phyloP scores from a whole-genome alignment of 2,888 invertebrate genomes.

The Polydrusus tereticollis region DNA sequence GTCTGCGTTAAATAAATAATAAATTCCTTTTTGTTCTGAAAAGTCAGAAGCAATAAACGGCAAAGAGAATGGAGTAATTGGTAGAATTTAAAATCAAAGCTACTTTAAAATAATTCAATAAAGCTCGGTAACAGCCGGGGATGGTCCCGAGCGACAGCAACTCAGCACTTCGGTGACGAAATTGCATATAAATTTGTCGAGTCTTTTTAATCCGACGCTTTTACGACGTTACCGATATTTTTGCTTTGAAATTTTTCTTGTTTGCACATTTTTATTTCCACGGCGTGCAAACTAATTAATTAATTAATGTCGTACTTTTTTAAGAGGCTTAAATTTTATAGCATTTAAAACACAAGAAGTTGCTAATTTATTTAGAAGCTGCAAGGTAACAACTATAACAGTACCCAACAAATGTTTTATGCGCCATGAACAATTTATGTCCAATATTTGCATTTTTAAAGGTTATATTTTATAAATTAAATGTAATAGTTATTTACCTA shows the following conservation, averaged over 20 bases:
- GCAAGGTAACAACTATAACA: too few species aligned
- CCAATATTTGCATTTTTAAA: conserved; percentile 34
- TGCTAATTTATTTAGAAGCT: too few species aligned
- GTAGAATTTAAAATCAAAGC: conserved; percentile 62
- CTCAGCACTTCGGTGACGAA: conserved; percentile 55
- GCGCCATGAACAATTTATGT: too few species aligned
- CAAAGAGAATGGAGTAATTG: conserved; percentile 54
- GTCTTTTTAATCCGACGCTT: conserved; percentile 59
- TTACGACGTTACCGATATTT: conserved; percentile 53
- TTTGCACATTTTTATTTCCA: conserved; percentile 35
- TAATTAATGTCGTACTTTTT: conserved; percentile 7
- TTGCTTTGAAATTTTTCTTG: conserved; percentile 42
- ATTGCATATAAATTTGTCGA: conserved; percentile 60
- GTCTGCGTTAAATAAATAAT: conserved; percentile 30
- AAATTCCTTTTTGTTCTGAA: conserved; percentile 33
- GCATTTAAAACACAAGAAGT: too few species aligned
- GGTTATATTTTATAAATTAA: conserved; percentile 30
- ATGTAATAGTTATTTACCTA: too few species aligned
- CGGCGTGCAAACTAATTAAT: conserved; percentile 29
- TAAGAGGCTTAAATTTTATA: background rate
- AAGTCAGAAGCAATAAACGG: conserved; percentile 48
- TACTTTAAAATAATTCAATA: conserved; percentile 53
- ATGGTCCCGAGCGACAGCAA: conserved; percentile 44
- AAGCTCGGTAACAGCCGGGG: conserved; percentile 45
- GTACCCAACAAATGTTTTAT: too few species aligned